Evolutionary conservation across 1,140 invertebrate genomes (phyloP).

Genomic region (Drosophila lacertosa): DNA sequence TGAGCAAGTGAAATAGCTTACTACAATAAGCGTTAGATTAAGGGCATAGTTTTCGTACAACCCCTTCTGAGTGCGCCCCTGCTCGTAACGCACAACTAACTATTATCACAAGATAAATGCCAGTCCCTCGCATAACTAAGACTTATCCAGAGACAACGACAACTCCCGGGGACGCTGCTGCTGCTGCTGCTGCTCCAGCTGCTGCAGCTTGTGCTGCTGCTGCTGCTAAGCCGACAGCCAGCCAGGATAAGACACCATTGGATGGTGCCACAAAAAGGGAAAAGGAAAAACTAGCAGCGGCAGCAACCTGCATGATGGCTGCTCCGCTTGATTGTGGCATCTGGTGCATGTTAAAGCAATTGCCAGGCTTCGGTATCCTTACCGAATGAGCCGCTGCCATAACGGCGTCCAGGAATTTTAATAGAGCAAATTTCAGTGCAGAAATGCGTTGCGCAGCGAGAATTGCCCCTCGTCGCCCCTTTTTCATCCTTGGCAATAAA

Average conservation of each 20-base stretch:
- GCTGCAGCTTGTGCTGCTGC: constrained; percentile 34
- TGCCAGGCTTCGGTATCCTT: not conserved
- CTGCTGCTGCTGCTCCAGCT: constrained; percentile 50
- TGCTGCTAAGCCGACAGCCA: constrained; percentile 61
- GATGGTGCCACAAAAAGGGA: constrained; percentile 2
- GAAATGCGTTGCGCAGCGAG: constrained; percentile 38
- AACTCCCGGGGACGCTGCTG: constrained; percentile 16
- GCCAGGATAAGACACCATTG: constrained; percentile 57
- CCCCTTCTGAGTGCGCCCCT: constrained; percentile 9
- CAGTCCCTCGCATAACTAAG: constrained; percentile 71
- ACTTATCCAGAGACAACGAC: constrained; percentile 52
- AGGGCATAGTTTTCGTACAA: not conserved
- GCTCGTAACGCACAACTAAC: constrained; percentile 59
- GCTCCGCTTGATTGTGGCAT: constrained; percentile 52
- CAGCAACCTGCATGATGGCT: constrained; percentile 56
- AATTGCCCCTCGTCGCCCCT: not conserved
- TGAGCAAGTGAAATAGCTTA: not conserved
- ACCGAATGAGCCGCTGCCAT: constrained; percentile 29
- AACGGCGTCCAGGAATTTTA: constrained; percentile 72
- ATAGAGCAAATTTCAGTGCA: constrained; percentile 77
- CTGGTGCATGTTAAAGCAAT: constrained; percentile 43
- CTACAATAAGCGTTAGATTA: not conserved
- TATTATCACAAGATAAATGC: constrained; percentile 81
- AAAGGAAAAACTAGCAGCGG: constrained; percentile 22
- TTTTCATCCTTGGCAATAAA: constrained; percentile 59